phyloP scores from a whole-genome alignment of 2,113 vertebrate genomes.

The Bombycilla garrulus region DNA sequence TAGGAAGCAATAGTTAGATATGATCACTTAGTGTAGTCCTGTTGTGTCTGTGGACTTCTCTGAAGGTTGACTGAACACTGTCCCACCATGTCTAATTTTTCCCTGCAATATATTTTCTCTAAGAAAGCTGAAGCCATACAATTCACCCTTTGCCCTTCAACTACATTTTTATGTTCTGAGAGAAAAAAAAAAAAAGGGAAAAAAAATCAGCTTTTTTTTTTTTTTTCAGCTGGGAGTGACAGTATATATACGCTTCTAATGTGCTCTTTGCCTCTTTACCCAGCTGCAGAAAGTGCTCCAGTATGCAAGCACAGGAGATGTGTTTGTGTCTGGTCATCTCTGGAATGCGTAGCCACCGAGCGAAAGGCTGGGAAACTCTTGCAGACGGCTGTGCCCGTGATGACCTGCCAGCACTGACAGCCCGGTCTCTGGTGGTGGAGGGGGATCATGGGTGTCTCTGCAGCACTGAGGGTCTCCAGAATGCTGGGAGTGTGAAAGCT shows the following conservation, averaged over 20 bases:
- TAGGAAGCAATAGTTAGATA: not conserved
- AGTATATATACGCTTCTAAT: not conserved
- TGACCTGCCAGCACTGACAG: not conserved
- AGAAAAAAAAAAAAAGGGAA: not conserved
- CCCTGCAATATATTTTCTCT: not conserved
- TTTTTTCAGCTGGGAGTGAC: not conserved
- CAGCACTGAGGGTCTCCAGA: not conserved
- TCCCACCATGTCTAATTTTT: not conserved
- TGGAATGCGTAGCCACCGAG: not conserved
- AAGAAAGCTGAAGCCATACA: not conserved
- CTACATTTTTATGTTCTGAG: conserved; percentile 6
- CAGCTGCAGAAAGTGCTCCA: conserved; percentile 23
- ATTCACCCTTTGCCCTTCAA: not conserved
- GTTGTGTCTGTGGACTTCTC: not conserved
- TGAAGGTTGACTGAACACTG: not conserved
- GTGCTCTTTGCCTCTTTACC: not conserved
- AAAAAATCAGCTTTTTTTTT: not conserved
- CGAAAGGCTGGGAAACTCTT: conserved; percentile 31
- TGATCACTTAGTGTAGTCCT: not conserved
- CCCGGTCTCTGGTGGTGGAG: not conserved
- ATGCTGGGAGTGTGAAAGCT: not conserved
- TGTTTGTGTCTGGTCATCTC: conserved; percentile 53
- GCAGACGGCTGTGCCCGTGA: rapidly evolving
- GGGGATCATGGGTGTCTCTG: not conserved
- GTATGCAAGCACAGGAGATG: not conserved